Evolutionary conservation across 2,113 vertebrate genomes (phyloP).

Genomic region (Takifugu flavidus): DNA sequence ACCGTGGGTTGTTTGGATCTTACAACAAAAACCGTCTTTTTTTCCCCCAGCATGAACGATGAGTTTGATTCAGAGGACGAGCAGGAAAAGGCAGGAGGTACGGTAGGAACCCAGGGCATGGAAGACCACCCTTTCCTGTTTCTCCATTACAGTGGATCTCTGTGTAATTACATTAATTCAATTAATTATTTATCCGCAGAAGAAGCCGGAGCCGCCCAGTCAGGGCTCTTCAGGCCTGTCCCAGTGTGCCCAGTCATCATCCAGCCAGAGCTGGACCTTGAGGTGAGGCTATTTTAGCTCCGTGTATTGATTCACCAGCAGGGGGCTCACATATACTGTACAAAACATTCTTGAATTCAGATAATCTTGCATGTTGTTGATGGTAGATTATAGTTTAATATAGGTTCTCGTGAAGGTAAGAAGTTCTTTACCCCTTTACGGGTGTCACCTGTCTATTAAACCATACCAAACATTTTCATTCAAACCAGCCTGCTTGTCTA

Average conservation of each 20-base stretch:
- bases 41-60: constrained; percentile 53
- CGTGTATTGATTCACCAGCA: not conserved
- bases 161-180: not conserved
- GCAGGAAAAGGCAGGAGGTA: constrained; percentile 58
- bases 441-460: constrained; percentile 37
- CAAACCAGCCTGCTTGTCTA: constrained; percentile 61
- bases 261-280: constrained; percentile 67
- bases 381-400: constrained; percentile 39
- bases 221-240: constrained; percentile 6
- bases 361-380: constrained; percentile 43
- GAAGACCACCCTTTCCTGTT: too few species aligned
- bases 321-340: constrained; percentile 1
- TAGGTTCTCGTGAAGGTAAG: constrained; percentile 10
- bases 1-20: not conserved
- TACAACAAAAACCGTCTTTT: constrained; percentile 16
- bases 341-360: constrained; percentile 10
- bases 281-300: constrained; percentile 44
- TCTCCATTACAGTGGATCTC: too few species aligned
- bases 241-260: constrained; percentile 35
- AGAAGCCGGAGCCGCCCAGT: constrained; percentile 23
- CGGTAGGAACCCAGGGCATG: not conserved
- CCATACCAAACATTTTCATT: constrained; percentile 38
- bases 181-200: constrained; percentile 37
- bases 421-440: constrained; percentile 23
- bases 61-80: constrained; percentile 45